These are phyloP conservation scores for Pterostichus madidus DNA, from an alignment of 2,888 invertebrate species.

Conservation along the genomic window DNA sequence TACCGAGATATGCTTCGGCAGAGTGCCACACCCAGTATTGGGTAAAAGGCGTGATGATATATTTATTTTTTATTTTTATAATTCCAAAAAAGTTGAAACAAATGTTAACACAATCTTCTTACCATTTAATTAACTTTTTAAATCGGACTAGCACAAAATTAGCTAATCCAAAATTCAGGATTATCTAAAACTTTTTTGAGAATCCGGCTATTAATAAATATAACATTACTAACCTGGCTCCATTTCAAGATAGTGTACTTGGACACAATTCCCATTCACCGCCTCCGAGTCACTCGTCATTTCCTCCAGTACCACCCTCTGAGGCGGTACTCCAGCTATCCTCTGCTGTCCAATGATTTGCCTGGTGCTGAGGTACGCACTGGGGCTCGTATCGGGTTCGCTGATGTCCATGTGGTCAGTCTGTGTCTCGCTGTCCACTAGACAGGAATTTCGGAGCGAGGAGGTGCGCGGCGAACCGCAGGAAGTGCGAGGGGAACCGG, in stretches of 20 bases:
- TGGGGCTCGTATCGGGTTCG: conserved; percentile 81
- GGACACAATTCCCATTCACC: conserved; percentile 75
- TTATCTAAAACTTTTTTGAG: no score
- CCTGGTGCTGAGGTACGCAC: conserved; percentile 75
- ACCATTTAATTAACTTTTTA: no score
- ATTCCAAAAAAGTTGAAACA: no score
- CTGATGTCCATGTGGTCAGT: conserved; percentile 83
- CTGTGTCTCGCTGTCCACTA: conserved; percentile 84
- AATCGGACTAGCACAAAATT: no score
- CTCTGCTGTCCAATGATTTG: conserved; percentile 69
- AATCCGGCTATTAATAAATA: not conserved
- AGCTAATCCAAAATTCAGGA: no score
- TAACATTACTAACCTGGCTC: conserved; percentile 71
- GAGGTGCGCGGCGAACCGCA: conserved; percentile 73
- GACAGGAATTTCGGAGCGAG: conserved; percentile 73
- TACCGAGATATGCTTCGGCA: no score
- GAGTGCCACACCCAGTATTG: no score
- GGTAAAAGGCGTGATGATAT: no score
- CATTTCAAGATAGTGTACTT: conserved; percentile 75
- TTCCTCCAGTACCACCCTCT: conserved; percentile 75
- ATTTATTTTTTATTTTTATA: no score
- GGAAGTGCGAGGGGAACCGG: conserved; percentile 78
- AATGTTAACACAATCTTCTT: no score
- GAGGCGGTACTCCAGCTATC: conserved; percentile 70
- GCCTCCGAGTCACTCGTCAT: conserved; percentile 72